Percentiles rank a stretch among this genome's conserved stretches.
Evolutionary conservation across 2,797 vertebrate genomes (phyloP).

Genomic region (Silurus aristotelis): DNA sequence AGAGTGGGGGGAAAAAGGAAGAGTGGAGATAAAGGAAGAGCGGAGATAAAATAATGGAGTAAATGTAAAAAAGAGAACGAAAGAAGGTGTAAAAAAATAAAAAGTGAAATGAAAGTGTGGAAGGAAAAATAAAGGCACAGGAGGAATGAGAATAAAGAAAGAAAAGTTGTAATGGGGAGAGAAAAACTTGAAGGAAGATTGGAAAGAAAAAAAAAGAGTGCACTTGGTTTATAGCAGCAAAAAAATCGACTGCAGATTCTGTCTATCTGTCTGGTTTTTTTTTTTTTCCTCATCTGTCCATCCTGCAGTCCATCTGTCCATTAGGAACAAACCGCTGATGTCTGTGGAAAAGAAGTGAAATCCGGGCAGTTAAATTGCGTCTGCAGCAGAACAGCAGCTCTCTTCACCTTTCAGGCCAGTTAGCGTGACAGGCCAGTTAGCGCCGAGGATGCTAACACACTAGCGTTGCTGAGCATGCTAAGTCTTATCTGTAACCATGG

Average conservation of each 20-base stretch:
- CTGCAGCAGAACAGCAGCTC: slow-evolving; percentile 42
- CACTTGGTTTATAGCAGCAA: neutral
- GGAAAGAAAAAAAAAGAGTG: neutral
- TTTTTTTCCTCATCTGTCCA: neutral
- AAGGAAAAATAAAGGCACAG: neutral
- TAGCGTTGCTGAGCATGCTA: slow-evolving; percentile 57
- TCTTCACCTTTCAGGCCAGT: slow-evolving; percentile 46
- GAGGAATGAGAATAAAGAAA: neutral
- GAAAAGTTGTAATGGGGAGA: neutral
- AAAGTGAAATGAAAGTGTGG: neutral
- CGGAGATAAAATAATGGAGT: neutral
- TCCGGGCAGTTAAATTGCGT: slow-evolving; percentile 40
- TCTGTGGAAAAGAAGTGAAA: slow-evolving; percentile 47
- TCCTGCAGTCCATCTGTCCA: slow-evolving; percentile 31
- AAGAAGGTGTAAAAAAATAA: neutral
- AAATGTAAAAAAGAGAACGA: neutral
- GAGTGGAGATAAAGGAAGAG: neutral
- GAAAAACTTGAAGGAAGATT: neutral
- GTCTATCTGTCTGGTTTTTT: neutral
- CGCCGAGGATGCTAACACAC: slow-evolving; percentile 52
- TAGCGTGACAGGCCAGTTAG: slow-evolving; percentile 58
- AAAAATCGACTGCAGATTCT: neutral
- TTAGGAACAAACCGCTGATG: slow-evolving; percentile 52
- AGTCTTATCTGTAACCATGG: slow-evolving; percentile 68
- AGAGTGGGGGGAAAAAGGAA: neutral